A percentile compares a stretch with the other conserved stretches of the same genome.
Evolutionary conservation across 1,140 invertebrate species (phyloP).

Genomic region (Anthonomus grandis): DNA sequence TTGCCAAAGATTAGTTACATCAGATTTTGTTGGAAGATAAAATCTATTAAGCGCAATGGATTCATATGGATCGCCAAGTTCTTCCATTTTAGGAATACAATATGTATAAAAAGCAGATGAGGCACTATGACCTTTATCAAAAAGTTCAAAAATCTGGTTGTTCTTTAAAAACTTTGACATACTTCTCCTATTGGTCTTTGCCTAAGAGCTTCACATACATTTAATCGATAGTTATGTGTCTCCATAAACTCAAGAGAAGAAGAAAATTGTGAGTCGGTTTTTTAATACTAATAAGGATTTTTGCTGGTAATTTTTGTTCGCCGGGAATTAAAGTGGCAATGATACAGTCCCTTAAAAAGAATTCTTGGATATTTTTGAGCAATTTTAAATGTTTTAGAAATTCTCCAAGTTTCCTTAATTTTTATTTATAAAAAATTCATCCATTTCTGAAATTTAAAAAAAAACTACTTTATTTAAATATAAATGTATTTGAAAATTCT

Average conservation of each 20-base stretch:
- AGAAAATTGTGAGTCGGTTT: neutral
- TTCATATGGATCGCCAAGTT: neutral
- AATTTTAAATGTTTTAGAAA: neutral
- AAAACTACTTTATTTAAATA: too few relatives aligned
- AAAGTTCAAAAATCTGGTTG: neutral
- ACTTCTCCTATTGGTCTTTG: neutral
- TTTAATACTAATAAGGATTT: neutral
- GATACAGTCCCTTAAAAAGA: neutral
- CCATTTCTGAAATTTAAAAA: neutral
- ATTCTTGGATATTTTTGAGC: neutral
- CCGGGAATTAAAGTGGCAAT: neutral
- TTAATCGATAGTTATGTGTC: too few relatives aligned
- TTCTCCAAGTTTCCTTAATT: neutral
- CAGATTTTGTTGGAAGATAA: neutral
- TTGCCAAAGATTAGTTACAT: neutral
- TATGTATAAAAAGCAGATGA: neutral
- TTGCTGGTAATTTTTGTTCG: neutral
- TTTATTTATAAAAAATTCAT: neutral
- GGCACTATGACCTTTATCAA: neutral
- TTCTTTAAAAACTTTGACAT: too few relatives aligned
- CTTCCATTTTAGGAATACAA: neutral
- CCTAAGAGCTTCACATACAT: neutral
- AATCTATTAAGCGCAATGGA: neutral
- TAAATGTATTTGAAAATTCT: too few relatives aligned
- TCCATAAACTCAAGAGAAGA: neutral